Base-by-base conservation (phyloP, 2,797 vertebrate genomes). In the Sphenodon punctatus region DNA sequence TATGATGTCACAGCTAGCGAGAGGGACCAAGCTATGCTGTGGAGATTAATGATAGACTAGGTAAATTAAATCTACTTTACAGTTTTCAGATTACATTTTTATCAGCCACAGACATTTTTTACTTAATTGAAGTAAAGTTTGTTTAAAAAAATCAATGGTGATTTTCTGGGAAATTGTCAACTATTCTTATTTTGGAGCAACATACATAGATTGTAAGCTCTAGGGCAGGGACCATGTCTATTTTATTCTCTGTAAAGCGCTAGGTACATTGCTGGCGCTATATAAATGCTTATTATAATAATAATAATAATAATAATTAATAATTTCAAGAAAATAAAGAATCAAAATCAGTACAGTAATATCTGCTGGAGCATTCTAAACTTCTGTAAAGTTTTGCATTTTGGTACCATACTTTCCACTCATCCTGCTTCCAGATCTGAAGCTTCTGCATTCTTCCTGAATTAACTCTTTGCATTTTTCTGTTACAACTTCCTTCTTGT, bases 31-130 rank as follows among this genome's bases (percentile, higher is more conserved):
- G 46, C 70, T 84, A 46, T 36, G 65, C 4, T 2, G 3, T 66
- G 42, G 38, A 48, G 78, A 41, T 48, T 56, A 64, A 69, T 7
- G 55, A 42, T 13, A 55, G 10, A n/a, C 88, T 94, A 91, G 91
- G 88, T 85, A 45, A 48, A 6, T 5, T 36, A 25, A 42, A 4
- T 56, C 4, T 9, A 7, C 75, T 78, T 67, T 76, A 56, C 66
- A 81, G 19, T 34, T 63, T 66, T 63, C 41, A 49, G 71, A 45
- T 30, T 69, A 32, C 10, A 76, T 22, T 66, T 67, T 76, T 30
- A 32, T 76, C n/a, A 27, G 65, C 53, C 30, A 1, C 19, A 10
- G 42, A 22, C 56, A 80, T 73, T 70, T 82, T 15, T 59, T 75
- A 6, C 20, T 61, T 25, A 46, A 78, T 67, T 36, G 7, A 64